These are phyloP conservation scores for Thecocarcelia acutangulata DNA, from an alignment of 2,888 invertebrate genomes.

Conservation along the genomic window DNA sequence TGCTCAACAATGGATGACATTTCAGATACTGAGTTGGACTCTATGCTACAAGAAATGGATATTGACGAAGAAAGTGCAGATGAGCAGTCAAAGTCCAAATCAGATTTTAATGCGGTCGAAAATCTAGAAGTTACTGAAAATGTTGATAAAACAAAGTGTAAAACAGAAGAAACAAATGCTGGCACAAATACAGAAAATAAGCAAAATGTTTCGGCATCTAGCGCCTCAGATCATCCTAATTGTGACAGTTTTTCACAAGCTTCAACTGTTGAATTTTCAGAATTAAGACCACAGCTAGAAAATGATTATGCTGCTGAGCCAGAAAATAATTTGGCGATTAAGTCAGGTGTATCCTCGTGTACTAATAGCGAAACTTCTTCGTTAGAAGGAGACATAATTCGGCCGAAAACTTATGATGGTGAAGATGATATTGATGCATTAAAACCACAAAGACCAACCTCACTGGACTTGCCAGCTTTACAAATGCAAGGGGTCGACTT, in stretches of 20 bases:
- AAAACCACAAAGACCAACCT: conserved; percentile 78
- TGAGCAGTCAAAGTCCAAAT: conserved; percentile 35
- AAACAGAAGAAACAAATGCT: neutral
- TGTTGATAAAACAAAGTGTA: neutral
- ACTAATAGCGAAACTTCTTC: conserved; percentile 75
- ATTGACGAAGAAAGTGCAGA: conserved; percentile 73
- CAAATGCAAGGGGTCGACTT: conserved; percentile 72
- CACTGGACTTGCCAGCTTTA: conserved; percentile 76
- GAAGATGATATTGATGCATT: conserved; percentile 66
- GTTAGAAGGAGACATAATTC: conserved; percentile 67
- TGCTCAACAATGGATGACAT: conserved; percentile 82
- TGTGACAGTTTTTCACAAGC: conserved; percentile 81
- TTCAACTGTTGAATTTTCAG: conserved; percentile 81
- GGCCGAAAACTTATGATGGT: conserved; percentile 43
- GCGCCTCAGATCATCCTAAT: conserved; percentile 76
- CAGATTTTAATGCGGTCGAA: neutral
- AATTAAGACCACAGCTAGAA: conserved; percentile 71
- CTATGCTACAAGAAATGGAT: conserved; percentile 81
- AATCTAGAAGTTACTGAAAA: neutral
- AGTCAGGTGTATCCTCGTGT: conserved; percentile 72
- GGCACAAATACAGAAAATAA: conserved; percentile 43
- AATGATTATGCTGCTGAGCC: conserved; percentile 50
- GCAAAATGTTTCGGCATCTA: conserved; percentile 70
- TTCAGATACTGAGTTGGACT: conserved; percentile 81
- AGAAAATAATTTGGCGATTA: conserved; percentile 53